Percentiles rank a stretch among this genome's conserved stretches.
These are phyloP conservation scores for Caenorhabditis sinica DNA, from an alignment of 2,888 invertebrate species.

Conservation along the genomic window DNA sequence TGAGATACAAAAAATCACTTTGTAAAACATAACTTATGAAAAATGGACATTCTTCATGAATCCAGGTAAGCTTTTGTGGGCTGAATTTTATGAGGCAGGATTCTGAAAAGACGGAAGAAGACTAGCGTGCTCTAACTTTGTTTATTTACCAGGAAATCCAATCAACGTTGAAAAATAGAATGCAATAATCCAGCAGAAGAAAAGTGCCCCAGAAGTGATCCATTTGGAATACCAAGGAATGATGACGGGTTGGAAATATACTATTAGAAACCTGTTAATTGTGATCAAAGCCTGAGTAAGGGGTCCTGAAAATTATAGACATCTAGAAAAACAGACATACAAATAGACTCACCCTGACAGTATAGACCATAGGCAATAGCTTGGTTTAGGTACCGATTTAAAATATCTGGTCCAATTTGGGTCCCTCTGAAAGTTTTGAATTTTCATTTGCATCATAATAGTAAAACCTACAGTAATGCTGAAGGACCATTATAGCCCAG, in stretches of 20 bases:
- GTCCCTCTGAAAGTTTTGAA: slow-evolving; percentile 5
- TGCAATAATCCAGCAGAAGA: slow-evolving; percentile 1
- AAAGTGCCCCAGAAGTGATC: slow-evolving; percentile 4
- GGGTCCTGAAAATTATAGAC: slow-evolving; percentile 8
- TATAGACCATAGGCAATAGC: slow-evolving; percentile 36
- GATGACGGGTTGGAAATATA: slow-evolving; percentile 14
- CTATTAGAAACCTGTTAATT: slow-evolving; percentile 32
- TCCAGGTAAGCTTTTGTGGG: slow-evolving; percentile 2
- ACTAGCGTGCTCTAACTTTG: no score
- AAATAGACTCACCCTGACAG: slow-evolving; percentile 10
- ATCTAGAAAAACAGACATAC: neutral
- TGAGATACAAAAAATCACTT: slow-evolving; percentile 12
- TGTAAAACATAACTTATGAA: slow-evolving; percentile 8
- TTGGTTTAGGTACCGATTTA: slow-evolving; percentile 32
- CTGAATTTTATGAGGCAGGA: slow-evolving; percentile 15
- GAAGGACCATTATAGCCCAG: slow-evolving; percentile 24
- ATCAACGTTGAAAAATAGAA: slow-evolving; percentile 21
- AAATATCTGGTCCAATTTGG: neutral
- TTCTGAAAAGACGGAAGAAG: slow-evolving; percentile 19
- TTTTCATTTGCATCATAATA: neutral
- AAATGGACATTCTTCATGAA: slow-evolving; percentile 28
- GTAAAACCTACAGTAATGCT: slow-evolving; percentile 28
- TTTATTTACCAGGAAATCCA: slow-evolving; percentile 23
- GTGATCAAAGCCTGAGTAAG: slow-evolving; percentile 34
- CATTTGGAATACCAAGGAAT: slow-evolving; percentile 36